A percentile compares a stretch with the other conserved stretches of the same genome.
Conservation (phyloP, 2,888 invertebrate genomes). For the Tiliacea aurago region DNA sequence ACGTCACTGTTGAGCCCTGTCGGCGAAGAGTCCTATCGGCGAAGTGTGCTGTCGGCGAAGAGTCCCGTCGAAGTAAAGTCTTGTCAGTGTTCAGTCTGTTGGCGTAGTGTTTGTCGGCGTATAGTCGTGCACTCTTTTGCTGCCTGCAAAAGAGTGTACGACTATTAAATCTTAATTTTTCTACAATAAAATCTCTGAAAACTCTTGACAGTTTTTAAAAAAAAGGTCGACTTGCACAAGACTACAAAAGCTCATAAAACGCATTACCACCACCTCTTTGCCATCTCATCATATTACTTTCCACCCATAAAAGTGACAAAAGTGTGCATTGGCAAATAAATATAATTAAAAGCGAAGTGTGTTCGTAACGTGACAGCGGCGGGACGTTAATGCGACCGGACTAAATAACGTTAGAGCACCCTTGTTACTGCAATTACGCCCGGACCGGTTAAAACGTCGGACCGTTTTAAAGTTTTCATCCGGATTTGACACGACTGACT, state of each 20-base stretch:
- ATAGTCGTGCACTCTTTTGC: too few relatives aligned
- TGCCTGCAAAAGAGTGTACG: too few relatives aligned
- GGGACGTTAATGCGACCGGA: conserved; percentile 84
- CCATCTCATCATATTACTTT: conserved; percentile 52
- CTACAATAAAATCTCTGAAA: too few relatives aligned
- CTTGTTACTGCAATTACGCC: conserved; percentile 88
- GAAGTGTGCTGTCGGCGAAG: too few relatives aligned
- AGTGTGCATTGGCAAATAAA: conserved; percentile 81
- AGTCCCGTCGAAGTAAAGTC: too few relatives aligned
- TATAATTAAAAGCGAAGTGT: conserved; percentile 83
- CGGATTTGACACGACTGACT: conserved; percentile 79
- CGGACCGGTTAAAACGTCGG: conserved; percentile 79
- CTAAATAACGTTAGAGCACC: conserved; percentile 89
- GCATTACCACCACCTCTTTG: conserved; percentile 19
- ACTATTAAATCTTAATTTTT: too few relatives aligned
- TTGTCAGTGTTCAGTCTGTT: too few relatives aligned
- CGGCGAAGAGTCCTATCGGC: too few relatives aligned
- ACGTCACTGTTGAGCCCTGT: too few relatives aligned
- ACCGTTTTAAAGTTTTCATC: conserved; percentile 83
- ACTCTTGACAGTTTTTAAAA: too few relatives aligned
- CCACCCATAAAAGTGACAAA: conserved; percentile 69
- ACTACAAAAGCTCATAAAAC: neutral
- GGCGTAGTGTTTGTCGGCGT: too few relatives aligned
- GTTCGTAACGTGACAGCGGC: conserved; percentile 81
- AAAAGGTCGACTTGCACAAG: too few relatives aligned